phyloP scores from a whole-genome alignment of 1,140 invertebrate species.

The Aporrectodea caliginosa region DNA sequence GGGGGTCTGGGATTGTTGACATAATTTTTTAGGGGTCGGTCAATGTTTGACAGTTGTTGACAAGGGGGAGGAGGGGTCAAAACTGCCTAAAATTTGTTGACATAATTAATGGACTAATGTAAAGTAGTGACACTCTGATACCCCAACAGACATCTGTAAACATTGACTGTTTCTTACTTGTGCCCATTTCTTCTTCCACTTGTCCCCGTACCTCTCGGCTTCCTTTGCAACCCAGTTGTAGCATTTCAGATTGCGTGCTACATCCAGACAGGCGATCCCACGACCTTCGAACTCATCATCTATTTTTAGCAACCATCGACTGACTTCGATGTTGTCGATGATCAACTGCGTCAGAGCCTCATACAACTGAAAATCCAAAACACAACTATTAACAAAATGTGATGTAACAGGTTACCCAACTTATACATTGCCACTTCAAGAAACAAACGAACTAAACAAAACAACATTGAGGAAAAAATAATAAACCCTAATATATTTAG shows the following conservation, averaged over 20 bases:
- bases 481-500: no score
- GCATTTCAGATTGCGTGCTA: conserved; percentile 47
- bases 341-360: conserved; percentile 54
- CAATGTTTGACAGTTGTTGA: no score
- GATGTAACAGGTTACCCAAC: no score
- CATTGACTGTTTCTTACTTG: conserved; percentile 40
- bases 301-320: conserved; percentile 54
- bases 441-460: no score
- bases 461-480: no score
- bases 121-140: background rate
- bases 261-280: conserved; percentile 53
- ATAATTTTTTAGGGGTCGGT: no score
- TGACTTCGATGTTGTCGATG: conserved; percentile 51
- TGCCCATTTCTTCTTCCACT: conserved; percentile 57
- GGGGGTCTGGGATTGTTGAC: no score
- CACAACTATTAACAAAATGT: no score
- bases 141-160: background rate
- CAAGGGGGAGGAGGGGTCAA: no score
- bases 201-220: conserved; percentile 51
- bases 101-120: background rate
- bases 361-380: conserved; percentile 45
- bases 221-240: conserved; percentile 54
- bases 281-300: conserved; percentile 53
- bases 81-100: background rate
- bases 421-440: no score